A percentile compares a stretch with the other conserved stretches of the same genome.
Evolutionary conservation across 2,797 vertebrate species (phyloP).

Genomic region (Pristis pectinata): DNA sequence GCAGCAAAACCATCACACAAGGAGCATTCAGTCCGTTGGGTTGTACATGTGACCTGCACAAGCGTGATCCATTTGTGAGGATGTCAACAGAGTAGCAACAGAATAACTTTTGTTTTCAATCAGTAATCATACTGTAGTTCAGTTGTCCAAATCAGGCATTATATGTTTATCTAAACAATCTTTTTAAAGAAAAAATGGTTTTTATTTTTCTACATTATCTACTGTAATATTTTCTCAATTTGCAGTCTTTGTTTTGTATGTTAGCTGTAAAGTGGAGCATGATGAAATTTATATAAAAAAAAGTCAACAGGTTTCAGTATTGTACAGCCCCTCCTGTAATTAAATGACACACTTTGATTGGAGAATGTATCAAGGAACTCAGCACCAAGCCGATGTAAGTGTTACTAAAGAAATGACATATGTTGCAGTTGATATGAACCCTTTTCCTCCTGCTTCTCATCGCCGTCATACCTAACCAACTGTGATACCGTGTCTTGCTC

Average conservation of each 20-base stretch:
- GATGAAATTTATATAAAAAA: conserved; percentile 31
- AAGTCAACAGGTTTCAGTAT: conserved; percentile 16
- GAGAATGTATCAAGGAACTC: neutral
- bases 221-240: conserved; percentile 13
- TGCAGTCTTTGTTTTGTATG: neutral
- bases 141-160: neutral
- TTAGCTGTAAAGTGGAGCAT: conserved; percentile 21
- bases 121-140: neutral
- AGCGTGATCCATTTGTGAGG: neutral
- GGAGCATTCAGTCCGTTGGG: neutral
- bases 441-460: too few species aligned
- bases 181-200: neutral
- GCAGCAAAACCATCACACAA: neutral
- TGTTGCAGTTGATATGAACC: neutral
- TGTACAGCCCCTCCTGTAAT: neutral
- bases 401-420: neutral
- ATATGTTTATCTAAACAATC: neutral
- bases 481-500: neutral
- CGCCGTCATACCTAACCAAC: too few species aligned
- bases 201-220: conserved; percentile 33
- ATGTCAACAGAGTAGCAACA: neutral
- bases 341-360: neutral
- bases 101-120: conserved; percentile 12
- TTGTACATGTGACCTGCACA: too few species aligned
- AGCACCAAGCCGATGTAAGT: neutral